These are phyloP conservation scores for Thomomys bottae DNA, from an alignment of 2,113 vertebrate species.

Conservation along the genomic window DNA sequence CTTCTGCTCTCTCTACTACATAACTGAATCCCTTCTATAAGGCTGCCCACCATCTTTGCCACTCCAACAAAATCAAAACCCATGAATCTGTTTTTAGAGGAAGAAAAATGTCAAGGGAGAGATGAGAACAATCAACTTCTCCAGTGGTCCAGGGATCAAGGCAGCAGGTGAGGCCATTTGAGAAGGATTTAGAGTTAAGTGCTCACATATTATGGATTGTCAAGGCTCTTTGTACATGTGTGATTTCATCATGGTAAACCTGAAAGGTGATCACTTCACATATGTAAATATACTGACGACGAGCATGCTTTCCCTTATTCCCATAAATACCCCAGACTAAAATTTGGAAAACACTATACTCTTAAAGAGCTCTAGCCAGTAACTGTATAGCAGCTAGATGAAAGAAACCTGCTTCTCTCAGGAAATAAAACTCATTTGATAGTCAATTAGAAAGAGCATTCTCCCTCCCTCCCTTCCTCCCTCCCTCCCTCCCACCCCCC, in stretches of 20 bases:
- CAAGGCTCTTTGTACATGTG: background rate
- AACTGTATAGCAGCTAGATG: constrained; percentile 46
- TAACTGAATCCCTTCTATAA: background rate
- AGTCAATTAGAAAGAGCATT: background rate
- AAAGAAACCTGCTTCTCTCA: constrained; percentile 45
- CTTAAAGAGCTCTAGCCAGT: constrained; percentile 52
- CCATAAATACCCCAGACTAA: constrained; percentile 46
- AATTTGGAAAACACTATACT: constrained; percentile 32
- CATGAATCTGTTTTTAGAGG: constrained; percentile 32
- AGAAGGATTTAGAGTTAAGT: constrained; percentile 24
- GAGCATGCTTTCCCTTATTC: background rate
- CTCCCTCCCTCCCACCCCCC: too few species aligned
- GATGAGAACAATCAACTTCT: background rate
- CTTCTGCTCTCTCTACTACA: background rate
- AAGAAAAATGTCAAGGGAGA: constrained; percentile 22
- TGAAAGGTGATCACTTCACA: background rate
- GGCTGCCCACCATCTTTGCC: background rate
- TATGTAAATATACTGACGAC: constrained; percentile 19
- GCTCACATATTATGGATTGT: background rate
- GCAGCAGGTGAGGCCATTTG: background rate
- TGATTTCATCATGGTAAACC: background rate
- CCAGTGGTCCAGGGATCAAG: background rate
- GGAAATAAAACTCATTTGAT: constrained; percentile 66
- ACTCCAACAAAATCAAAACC: constrained; percentile 36
- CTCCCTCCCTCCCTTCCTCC: too few species aligned